Percentiles rank a stretch among this genome's conserved stretches.
Evolutionary conservation across 2,113 vertebrate species (phyloP).

Genomic region (Rattus norvegicus): GRCr8 NC_086019.1:181884001-181884500

Average conservation of each 20-base stretch:
- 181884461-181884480: neutral
- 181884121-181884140: conserved; percentile 7
- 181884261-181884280: conserved; percentile 93
- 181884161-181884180: neutral
- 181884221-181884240: neutral
- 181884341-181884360: conserved; percentile 97
- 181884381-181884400: conserved; percentile 63
- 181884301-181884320: conserved; percentile 95
- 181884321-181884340: conserved; percentile 98
- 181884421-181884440: conserved; percentile 2
- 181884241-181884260: conserved; percentile 91
- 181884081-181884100: neutral
- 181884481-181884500: conserved; percentile 17
- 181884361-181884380: conserved; percentile 83
- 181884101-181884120: neutral
- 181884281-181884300: conserved; percentile 92
- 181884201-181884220: neutral
- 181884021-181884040: neutral
- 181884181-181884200: neutral
- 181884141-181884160: neutral
- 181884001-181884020: neutral
- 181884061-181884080: no score
- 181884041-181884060: neutral
- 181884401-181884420: conserved; percentile 26
- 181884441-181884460: neutral